Conservation (phyloP, 2,113 vertebrate species). For the Pomatostomus ruficeps region DNA sequence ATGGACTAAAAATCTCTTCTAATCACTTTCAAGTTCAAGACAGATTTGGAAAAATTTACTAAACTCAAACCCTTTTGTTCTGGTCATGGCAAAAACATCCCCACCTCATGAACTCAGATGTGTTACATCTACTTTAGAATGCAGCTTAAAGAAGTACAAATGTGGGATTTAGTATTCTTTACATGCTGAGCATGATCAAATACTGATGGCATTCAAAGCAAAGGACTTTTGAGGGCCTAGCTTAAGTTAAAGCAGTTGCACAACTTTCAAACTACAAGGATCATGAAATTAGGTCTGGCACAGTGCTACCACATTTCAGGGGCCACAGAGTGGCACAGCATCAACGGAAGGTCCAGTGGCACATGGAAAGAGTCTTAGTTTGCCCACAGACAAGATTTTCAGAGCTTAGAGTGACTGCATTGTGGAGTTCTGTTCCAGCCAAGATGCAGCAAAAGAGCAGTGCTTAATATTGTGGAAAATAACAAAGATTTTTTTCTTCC, state of each 20-base stretch:
- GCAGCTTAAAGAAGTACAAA: background rate
- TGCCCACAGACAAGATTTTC: background rate
- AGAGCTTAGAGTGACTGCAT: background rate
- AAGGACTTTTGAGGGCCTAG: background rate
- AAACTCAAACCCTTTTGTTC: background rate
- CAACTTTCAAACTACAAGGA: background rate
- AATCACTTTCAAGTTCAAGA: background rate
- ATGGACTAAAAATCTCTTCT: background rate
- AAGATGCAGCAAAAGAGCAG: background rate
- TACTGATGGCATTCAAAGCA: background rate
- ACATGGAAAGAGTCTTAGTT: background rate
- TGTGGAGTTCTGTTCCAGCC: background rate
- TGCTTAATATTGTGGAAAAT: background rate
- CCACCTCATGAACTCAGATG: background rate
- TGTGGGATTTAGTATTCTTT: background rate
- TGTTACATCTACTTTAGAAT: background rate
- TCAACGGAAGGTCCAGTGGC: background rate
- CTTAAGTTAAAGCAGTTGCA: background rate
- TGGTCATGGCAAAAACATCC: background rate
- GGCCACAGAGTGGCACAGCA: background rate
- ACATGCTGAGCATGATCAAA: background rate
- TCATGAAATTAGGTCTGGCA: background rate
- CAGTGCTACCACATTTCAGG: background rate
- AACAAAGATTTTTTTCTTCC: background rate
- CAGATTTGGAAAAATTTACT: background rate